Base-by-base conservation (phyloP, 2,113 vertebrate species). In the Hypanus sabinus region DNA sequence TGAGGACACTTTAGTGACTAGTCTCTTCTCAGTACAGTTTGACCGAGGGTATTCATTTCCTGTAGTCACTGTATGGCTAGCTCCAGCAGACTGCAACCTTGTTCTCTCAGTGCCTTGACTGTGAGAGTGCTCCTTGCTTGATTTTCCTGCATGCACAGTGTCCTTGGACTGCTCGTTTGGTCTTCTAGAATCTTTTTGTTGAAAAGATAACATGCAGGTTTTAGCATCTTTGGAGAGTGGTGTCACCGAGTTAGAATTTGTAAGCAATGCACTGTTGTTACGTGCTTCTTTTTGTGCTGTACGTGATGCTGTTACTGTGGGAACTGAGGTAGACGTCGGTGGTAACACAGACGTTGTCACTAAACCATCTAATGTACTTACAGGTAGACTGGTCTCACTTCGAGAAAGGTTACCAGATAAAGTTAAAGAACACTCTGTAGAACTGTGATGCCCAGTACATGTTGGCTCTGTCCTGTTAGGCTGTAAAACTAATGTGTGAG, bases 161-260 rank as follows among this genome's bases (percentile, higher is more conserved):
- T 96, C 96, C 87, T 77, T 0, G 2, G 95, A 95, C 87, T 95
- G 96, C 65, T 97, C 97, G 94, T 96, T 95, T 16, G 97, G 96
- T 55, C 95, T 96, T 93, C 96, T 97, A 30, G 95, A 94, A 71
- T 96, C 96, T 94, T 96, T 96, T 94, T 95, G 95, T 83, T 96
- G 96, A 79, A 96, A 94, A 22, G 95, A 5, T 71, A 55, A 94
- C 0, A 95, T 94, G 94, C 96, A 96, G 6, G 95, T 60, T 70
- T 96, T 95, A 2, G 95, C 75, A 62, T 98, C 98, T 96, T 98
- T 98, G 94, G 97, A 96, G 95, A 97, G 95, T 95, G 97, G 96
- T 0, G 95, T 94, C 85, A 95, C 95, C 18, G 97, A 94, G 94
- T 96, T 96, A 88, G 95, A 95, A 27, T 98, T 98, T 68, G 95